phyloP scores from a whole-genome alignment of 2,113 vertebrate genomes.

The Desmodus rotundus region DNA sequence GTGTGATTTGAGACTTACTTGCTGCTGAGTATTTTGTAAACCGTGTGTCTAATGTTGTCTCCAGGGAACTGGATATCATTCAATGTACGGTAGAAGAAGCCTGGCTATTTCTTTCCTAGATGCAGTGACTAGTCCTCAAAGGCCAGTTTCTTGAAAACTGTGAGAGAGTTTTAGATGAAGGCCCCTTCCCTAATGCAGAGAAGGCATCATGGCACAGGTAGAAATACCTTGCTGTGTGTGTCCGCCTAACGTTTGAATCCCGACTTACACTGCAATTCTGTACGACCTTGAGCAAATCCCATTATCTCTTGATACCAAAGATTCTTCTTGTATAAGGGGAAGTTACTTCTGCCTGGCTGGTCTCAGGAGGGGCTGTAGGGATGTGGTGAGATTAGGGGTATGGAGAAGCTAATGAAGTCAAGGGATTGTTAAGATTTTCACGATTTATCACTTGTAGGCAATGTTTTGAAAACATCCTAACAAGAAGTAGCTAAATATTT shows the following conservation, averaged over 20 bases:
- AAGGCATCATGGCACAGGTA: neutral
- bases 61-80: neutral
- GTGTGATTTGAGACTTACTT: neutral
- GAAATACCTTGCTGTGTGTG: neutral
- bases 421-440: neutral
- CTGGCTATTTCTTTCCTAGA: neutral
- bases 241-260: neutral
- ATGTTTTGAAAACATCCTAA: neutral
- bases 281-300: neutral
- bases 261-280: neutral
- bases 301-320: neutral
- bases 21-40: neutral
- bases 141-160: neutral
- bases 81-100: neutral
- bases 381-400: neutral
- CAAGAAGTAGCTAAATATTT: neutral
- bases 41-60: neutral
- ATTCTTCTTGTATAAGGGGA: neutral
- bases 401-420: neutral
- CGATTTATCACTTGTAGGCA: neutral
- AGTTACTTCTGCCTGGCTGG: neutral
- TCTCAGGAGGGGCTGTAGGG: neutral
- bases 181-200: neutral
- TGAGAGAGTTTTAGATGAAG: neutral
- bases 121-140: neutral